Base-by-base conservation (phyloP, 1,140 invertebrate species). In the Episyrphus balteatus region DNA sequence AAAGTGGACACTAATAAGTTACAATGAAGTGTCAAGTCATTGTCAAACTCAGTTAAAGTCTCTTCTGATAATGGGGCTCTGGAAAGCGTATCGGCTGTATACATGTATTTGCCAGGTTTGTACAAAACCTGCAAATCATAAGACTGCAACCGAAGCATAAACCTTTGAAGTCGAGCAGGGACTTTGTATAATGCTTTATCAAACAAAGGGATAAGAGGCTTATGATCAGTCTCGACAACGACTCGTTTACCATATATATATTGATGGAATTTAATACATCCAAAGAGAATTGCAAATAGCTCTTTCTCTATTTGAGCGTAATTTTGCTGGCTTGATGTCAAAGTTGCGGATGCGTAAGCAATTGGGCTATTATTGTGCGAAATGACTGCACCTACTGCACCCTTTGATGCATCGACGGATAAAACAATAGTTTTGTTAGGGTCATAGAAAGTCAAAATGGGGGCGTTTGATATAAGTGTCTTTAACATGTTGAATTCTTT, bases 281-380 rank as follows among this genome's bases (percentile, higher is more conserved):
- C 59, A 58, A 59, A 69, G 34, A 57, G 30, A 14, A 74, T 62
- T 17, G 62, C 67, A n/a, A 69, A 56, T 13, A 61, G 49, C 51
- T 78, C 70, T 48, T 69, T 73, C 39, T 75, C 67, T 12, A 76
- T 71, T 49, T 75, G 68, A 1, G 58, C 49, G 48, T 74, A 76
- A 30, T 68, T 61, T 31, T 49, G 46, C 46, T 75, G 66, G 6
- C 60, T 51, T 0, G 45, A 17, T 10, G 45, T 47, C 10, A 73
- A 54, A 8, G 61, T 51, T 18, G 68, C 53, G 30, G 68, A 70
- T 2, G 55, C 57, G 44, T 54, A 69, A 11, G 53, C 55, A 39
- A 43, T 18, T 13, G 18, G 42, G 9, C 58, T 54, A 49, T 75
- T 71, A 13, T 18, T 36, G 34, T 55, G 56, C n/a, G 14, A 34